Evolutionary conservation across 2,797 vertebrate genomes (phyloP).

Genomic region (Silurus lanzhouensis): DNA sequence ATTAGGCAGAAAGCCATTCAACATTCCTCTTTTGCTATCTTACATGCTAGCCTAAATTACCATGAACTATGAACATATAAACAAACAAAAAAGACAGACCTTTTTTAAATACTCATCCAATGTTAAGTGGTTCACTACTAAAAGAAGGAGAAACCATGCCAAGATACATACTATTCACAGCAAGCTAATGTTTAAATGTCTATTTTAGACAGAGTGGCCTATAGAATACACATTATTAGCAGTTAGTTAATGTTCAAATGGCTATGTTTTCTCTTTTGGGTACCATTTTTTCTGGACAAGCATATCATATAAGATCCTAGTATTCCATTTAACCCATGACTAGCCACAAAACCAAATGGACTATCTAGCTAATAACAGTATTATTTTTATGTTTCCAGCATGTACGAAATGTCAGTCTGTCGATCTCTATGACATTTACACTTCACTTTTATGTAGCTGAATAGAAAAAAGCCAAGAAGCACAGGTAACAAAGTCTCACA

Average conservation of each 20-base stretch:
- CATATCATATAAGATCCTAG: background rate
- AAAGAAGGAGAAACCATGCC: background rate
- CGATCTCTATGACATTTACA: background rate
- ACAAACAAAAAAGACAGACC: background rate
- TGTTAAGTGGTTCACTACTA: background rate
- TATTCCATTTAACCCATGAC: background rate
- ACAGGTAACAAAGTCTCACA: background rate
- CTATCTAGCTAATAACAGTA: background rate
- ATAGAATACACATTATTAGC: background rate
- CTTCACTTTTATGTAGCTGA: background rate
- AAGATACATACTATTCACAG: background rate
- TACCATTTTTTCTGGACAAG: background rate
- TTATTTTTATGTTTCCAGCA: background rate
- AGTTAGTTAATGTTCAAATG: background rate
- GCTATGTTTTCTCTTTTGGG: background rate
- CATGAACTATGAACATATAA: background rate
- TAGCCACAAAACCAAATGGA: background rate
- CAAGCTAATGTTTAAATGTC: background rate
- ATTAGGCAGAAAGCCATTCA: background rate
- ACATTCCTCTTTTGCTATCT: background rate
- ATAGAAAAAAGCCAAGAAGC: background rate
- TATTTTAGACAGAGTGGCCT: background rate
- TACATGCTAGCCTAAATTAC: background rate
- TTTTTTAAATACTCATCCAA: background rate
- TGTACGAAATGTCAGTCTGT: background rate